phyloP scores from a whole-genome alignment of 2,113 vertebrate genomes.

The Octodon degus region DNA sequence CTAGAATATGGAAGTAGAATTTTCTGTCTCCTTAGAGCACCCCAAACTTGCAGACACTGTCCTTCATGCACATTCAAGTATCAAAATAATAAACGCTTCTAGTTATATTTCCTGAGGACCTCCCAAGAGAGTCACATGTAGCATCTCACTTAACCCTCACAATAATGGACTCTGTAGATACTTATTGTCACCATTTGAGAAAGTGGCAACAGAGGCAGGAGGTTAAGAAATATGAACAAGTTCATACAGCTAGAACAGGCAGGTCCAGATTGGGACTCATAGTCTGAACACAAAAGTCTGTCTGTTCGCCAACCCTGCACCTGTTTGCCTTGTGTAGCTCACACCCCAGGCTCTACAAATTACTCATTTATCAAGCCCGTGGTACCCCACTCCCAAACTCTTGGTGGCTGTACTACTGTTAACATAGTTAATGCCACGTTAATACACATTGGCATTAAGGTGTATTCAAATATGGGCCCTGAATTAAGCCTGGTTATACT shows the following conservation, averaged over 20 bases:
- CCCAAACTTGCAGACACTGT: neutral
- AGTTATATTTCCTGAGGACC: neutral
- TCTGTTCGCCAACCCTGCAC: neutral
- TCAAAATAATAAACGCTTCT: neutral
- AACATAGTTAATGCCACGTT: no score
- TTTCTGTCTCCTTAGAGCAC: neutral
- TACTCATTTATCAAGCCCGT: neutral
- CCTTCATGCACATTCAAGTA: neutral
- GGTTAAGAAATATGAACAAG: neutral
- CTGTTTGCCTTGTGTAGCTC: neutral
- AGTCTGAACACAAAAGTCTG: neutral
- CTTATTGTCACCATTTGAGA: neutral
- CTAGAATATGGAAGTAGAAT: neutral
- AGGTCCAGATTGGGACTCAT: neutral
- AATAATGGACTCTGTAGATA: neutral
- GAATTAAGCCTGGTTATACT: neutral
- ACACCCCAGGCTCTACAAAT: neutral
- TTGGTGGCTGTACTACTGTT: neutral
- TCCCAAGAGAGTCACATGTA: neutral
- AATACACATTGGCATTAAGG: neutral
- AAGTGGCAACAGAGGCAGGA: neutral
- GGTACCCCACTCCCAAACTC: neutral
- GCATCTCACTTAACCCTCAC: neutral
- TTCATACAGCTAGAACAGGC: neutral
- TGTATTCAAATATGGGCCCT: neutral